Base-by-base conservation (phyloP, 2,797 vertebrate genomes). In the Hoplostethus atlanticus region DNA sequence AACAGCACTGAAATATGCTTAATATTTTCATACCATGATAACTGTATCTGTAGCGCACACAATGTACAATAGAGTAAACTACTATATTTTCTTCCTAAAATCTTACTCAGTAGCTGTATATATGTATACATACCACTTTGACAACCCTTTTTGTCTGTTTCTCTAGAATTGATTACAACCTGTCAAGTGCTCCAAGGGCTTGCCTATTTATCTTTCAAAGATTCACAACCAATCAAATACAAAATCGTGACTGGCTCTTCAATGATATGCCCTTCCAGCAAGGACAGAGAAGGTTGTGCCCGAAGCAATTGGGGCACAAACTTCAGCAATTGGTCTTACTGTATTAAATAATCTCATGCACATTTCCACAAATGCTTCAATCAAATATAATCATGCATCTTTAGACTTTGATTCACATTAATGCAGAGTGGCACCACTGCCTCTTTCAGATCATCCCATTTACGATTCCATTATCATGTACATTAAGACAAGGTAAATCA, bases 331-430 rank as follows among this genome's bases (percentile, higher is more conserved):
- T 15, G 28, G 31, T 17, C 38, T 50, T 51, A 51, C 25, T 68
- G 36, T 53, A 53, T 81, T 60, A 36, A 63, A 76, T 36, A 59
- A 51, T 52, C 47, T 9, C 12, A 60, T 48, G 30, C 34, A 71
- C 54, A 77, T 60, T 72, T 79, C 42, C 56, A 6, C 64, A 28
- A 62, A 58, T 36, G 64, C 71, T 82, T 69, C 73, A 66, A 66
- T 79, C 63, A 64, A 55, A 61, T 50, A 67, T 80, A 84, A 81
- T 82, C 66, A 82, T 67, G 16, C 53, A 76, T 89, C 65, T 69
- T 30, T 21, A 60, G 17, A 76, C 68, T 71, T 76, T 79, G 73
- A 76, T 79, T 53, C 30, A 59, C 47, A 47, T 53, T 64, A 75
- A 63, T 53, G 54, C 48, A 30, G 68, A 81, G 44, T 61, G 61